phyloP scores from a whole-genome alignment of 2,113 vertebrate genomes.

The Camelus dromedarius region DNA sequence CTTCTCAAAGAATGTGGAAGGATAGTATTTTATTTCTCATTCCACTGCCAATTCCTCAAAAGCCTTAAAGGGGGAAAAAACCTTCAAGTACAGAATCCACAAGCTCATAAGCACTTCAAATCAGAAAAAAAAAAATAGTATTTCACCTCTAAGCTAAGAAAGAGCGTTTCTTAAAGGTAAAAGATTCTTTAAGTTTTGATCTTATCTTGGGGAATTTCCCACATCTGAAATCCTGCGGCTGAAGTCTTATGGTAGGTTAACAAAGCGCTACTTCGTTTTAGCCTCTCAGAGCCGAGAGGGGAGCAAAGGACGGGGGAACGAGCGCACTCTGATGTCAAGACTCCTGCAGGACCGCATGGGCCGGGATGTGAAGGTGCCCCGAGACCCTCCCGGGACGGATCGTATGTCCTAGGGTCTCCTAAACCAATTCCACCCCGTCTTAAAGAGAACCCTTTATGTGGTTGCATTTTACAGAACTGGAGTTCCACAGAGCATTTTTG shows the following conservation, averaged over 20 bases:
- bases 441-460: not conserved
- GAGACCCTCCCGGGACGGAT: not conserved
- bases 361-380: not conserved
- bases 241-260: not conserved
- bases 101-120: constrained; percentile 7
- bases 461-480: not conserved
- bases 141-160: not conserved
- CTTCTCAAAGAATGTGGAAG: not conserved
- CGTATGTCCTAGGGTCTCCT: not conserved
- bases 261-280: not conserved
- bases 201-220: constrained; percentile 26
- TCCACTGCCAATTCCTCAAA: constrained; percentile 38
- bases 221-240: not conserved
- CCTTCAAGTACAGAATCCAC: not conserved
- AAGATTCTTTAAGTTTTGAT: constrained; percentile 47
- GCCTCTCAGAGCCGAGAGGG: not conserved
- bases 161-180: not conserved
- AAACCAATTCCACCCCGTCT: not conserved
- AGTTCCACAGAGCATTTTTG: not conserved
- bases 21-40: constrained; percentile 33
- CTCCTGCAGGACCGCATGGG: not conserved
- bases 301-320: not conserved
- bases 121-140: not conserved
- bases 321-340: not conserved
- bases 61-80: not conserved